Percentiles rank a stretch among this genome's conserved stretches.
Evolutionary conservation across 2,888 invertebrate genomes (phyloP).

Genomic region (Phaonia tiefii): DNA sequence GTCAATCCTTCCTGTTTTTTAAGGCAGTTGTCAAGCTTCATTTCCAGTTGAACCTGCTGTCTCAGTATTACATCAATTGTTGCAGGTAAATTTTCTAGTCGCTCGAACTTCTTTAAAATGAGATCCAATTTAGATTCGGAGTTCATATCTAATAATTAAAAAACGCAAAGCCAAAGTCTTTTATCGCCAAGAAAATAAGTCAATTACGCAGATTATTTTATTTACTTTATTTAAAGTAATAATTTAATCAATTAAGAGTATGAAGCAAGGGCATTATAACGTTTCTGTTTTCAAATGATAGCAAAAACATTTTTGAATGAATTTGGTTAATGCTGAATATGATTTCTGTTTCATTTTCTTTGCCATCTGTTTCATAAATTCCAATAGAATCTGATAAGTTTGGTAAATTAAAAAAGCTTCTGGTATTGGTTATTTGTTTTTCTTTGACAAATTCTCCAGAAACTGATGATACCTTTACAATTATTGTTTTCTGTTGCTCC

Average conservation of each 20-base stretch:
- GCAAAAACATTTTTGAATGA: slow-evolving; percentile 43
- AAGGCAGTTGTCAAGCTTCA: not conserved
- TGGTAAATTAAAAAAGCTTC: slow-evolving; percentile 35
- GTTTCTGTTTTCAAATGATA: slow-evolving; percentile 26
- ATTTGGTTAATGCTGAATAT: slow-evolving; percentile 36
- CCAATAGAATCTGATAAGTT: slow-evolving; percentile 39
- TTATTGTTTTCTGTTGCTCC: slow-evolving; percentile 31
- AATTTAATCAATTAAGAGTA: slow-evolving; percentile 29
- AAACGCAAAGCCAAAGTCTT: no score
- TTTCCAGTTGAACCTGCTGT: not conserved
- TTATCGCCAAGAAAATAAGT: no score
- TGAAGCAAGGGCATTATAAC: slow-evolving; percentile 43
- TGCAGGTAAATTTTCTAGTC: no score
- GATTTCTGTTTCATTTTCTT: slow-evolving; percentile 36
- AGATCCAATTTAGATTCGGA: no score
- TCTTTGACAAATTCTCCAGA: slow-evolving; percentile 40
- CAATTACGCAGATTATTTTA: no score
- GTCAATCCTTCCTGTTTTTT: slow-evolving; percentile 26
- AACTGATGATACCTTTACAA: slow-evolving; percentile 39
- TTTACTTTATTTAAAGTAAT: not conserved
- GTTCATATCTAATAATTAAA: no score
- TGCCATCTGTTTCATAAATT: slow-evolving; percentile 37
- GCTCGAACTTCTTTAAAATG: no score
- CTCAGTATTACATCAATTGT: no score
- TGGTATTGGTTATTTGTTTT: slow-evolving; percentile 31